Evolutionary conservation across 2,113 vertebrate genomes (phyloP), one percentile per base, ranked within the genome.

Genomic region (Xiphophorus maculatus): DNA sequence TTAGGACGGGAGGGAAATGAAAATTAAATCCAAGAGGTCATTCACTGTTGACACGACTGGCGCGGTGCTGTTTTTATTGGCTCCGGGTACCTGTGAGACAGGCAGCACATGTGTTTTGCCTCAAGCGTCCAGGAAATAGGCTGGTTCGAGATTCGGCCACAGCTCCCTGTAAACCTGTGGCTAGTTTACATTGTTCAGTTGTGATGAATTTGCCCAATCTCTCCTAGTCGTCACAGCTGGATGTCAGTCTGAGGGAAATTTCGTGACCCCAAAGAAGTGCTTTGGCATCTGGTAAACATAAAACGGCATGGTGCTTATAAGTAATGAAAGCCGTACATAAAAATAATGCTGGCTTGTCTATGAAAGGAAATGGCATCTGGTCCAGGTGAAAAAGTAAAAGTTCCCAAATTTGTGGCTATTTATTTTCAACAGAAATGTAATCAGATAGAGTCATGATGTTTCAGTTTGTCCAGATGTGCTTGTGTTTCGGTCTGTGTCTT

Each of bases 151-250:
- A 54, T 51, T 27, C 15, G 42, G 76, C 65, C 79, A 72, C 29
- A 73, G 14, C 44, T 48, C 14, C 44, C 44, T 19, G 5, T 19
- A 48, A 48, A 92, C 87, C 89, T 81, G 83, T 81, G 81, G 79
- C 89, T 76, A 83, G 83, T 92, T 87, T 87, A 73, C 82, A 68
- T 82, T 91, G 81, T 89, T 88, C 82, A 63, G 82, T 91, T 90
- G 80, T 84, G 90, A 88, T 84, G 80, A 88, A 83, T 88, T 88
- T 88, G 77, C 88, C 92, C 88, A 88, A 86, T 93, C 89, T 90
- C 84, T 86, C 86, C 72, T 91, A 85, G 85, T 84, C 91, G 89
- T 91, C 92, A 81, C 88, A 89, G 89, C 77, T 78, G 83, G 79
- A 82, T 85, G 86, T 91, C 83, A 77, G 90, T 90, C 89, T 90